These are phyloP conservation scores for Channa argus DNA, from an alignment of 2,113 vertebrate species.

Conservation along the genomic window DNA sequence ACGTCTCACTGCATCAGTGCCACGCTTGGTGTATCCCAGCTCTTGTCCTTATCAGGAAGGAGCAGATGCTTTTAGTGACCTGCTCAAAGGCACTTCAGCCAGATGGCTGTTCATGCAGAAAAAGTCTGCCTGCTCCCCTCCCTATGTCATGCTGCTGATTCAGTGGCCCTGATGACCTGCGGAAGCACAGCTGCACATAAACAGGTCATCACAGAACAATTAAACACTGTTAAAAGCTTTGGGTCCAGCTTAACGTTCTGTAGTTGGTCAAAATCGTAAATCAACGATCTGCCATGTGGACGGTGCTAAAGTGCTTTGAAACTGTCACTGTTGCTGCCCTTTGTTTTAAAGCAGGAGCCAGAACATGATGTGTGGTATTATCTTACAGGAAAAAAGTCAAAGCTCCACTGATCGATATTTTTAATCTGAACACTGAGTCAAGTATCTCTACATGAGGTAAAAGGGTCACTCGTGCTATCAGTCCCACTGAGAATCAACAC, in stretches of 20 bases:
- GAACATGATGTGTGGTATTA: neutral
- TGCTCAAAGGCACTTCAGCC: constrained; percentile 15
- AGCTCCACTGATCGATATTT: constrained; percentile 27
- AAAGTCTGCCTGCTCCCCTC: neutral
- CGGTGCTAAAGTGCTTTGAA: no score
- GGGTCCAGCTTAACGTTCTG: no score
- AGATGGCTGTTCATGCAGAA: neutral
- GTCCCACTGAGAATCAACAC: neutral
- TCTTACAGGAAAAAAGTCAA: constrained; percentile 38
- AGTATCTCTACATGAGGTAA: constrained; percentile 26
- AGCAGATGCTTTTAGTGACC: neutral
- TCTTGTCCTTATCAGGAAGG: neutral
- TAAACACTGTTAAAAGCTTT: neutral
- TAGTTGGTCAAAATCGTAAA: no score
- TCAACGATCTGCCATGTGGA: no score
- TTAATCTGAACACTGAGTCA: constrained; percentile 19
- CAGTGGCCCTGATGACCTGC: neutral
- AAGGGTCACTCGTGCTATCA: neutral
- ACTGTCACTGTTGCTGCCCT: neutral
- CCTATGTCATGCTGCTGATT: neutral
- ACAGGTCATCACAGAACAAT: neutral
- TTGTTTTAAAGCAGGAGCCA: constrained; percentile 7
- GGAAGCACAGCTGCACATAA: neutral
- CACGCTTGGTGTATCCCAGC: neutral
- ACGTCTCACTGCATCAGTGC: neutral